Percentiles rank a stretch among this genome's conserved stretches.
Conservation (phyloP, 1,140 invertebrate genomes). For the Centruroides vittatus region DNA sequence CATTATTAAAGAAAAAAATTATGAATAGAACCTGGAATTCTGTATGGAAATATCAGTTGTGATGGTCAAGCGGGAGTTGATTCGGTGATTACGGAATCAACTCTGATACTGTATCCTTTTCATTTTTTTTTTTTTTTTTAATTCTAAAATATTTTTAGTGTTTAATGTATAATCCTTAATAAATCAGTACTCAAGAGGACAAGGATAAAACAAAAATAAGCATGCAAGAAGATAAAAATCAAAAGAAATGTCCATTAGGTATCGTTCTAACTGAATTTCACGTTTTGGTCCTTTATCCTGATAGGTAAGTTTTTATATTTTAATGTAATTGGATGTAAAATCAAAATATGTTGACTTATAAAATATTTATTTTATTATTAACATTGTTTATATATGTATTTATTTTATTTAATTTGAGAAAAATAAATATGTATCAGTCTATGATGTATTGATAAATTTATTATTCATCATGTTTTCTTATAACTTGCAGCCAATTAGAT, state of each 20-base stretch:
- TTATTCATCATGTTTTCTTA: too few relatives aligned
- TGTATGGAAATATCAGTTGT: slow-evolving; percentile 29
- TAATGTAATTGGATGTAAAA: too few relatives aligned
- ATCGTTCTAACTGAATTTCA: slow-evolving; percentile 86
- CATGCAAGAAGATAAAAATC: slow-evolving; percentile 21
- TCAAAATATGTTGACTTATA: too few relatives aligned
- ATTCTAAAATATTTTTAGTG: not conserved
- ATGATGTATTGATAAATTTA: too few relatives aligned
- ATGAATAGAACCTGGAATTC: slow-evolving; percentile 30
- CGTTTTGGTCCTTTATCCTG: slow-evolving; percentile 62
- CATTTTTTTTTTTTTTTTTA: not conserved
- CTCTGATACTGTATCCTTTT: slow-evolving; percentile 42
- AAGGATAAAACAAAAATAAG: not conserved
- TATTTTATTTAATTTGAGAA: too few relatives aligned
- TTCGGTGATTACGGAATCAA: slow-evolving; percentile 42
- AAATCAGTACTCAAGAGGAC: too few relatives aligned
- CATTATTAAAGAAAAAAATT: not conserved
- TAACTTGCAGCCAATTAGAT: too few relatives aligned
- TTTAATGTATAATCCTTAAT: not conserved
- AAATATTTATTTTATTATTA: too few relatives aligned
- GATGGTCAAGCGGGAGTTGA: slow-evolving; percentile 28
- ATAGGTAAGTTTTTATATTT: slow-evolving; percentile 34
- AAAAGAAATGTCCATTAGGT: slow-evolving; percentile 40
- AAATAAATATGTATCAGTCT: too few relatives aligned
- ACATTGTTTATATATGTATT: too few relatives aligned